Evolutionary conservation across 2,888 invertebrate genomes (phyloP), one percentile per base, ranked within the genome.

Genomic region (Aspidapion aeneum): DNA sequence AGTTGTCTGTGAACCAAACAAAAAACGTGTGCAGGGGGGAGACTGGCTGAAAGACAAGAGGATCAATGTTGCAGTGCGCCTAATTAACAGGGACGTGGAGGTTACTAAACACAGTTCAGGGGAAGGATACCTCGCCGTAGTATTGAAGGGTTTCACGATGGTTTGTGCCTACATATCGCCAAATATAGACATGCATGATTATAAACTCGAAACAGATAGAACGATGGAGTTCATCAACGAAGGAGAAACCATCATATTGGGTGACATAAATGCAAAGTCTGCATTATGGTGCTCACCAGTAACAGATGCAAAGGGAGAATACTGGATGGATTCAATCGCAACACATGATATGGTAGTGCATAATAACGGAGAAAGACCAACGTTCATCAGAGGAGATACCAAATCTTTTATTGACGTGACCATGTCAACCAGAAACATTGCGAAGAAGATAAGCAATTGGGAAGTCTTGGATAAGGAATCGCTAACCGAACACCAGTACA

Each of bases 271-370:
- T 50, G 50, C 50, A 3, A 58, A 58, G 48, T 50, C 58, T 18
- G 22, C 62, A 21, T 64, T 70, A 60, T 73, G 71, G 71, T 70
- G 70, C 12, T 69, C 71, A 65, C 63, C 66, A 48, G 12, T 5
- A 16, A 64, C 69, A 7, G 63, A 73, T 60, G 57, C 52, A 55
- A 65, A 69, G 55, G 71, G 71, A 60, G 63, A 65, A 58, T 60
- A 62, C 19, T 60, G 70, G 19, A 19, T 67, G 62, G 72, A 72
- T 54, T 69, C 70, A 67, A 68, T 68, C n/a, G 67, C 70, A 57
- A 65, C 70, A 57, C 21, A 57, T 3, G 67, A 61, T 16, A 63
- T 70, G 60, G 49, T 54, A 21, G 51, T 59, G 18, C 52, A 60
- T 35, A 62, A 62, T 19, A 52, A n/a, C 7, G 62, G 62, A 17